Evolutionary conservation across 2,888 invertebrate species (phyloP).

Genomic region (Trissoscelio sp.): DNA sequence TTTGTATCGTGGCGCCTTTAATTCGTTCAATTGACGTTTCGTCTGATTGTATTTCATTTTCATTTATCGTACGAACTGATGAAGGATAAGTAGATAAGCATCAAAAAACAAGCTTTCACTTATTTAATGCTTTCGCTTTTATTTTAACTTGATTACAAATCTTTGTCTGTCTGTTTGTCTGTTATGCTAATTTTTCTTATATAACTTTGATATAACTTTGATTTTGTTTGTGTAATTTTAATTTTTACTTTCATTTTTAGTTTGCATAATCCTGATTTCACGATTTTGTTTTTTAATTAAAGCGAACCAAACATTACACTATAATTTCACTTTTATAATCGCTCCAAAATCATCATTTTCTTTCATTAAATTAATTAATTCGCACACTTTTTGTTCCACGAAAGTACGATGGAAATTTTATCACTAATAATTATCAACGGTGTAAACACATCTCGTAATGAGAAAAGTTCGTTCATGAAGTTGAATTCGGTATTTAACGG

Average conservation of each 20-base stretch:
- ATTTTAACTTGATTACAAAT: too few relatives aligned
- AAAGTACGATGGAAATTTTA: conserved; percentile 43
- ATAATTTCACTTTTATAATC: neutral
- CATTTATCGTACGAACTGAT: conserved; percentile 9
- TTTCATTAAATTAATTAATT: conserved; percentile 27
- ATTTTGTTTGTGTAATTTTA: too few relatives aligned
- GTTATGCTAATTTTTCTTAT: too few relatives aligned
- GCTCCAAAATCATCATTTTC: too few relatives aligned
- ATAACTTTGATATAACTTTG: too few relatives aligned
- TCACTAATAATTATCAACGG: conserved; percentile 46
- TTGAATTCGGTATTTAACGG: conserved; percentile 35
- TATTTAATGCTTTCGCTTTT: too few relatives aligned
- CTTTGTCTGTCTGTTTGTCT: too few relatives aligned
- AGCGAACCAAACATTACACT: neutral
- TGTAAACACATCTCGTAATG: conserved; percentile 51
- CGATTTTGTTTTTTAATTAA: too few relatives aligned
- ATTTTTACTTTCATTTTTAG: too few relatives aligned
- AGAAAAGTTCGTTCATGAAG: conserved; percentile 50
- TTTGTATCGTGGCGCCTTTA: conserved; percentile 13
- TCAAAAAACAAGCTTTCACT: neutral
- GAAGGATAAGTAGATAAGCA: neutral
- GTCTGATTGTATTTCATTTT: conserved; percentile 18
- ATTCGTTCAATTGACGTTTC: neutral
- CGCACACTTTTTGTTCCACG: conserved; percentile 1
- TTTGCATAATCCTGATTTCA: too few relatives aligned